Base-by-base conservation (phyloP, 2,888 invertebrate species). In the Colletes collaris region DNA sequence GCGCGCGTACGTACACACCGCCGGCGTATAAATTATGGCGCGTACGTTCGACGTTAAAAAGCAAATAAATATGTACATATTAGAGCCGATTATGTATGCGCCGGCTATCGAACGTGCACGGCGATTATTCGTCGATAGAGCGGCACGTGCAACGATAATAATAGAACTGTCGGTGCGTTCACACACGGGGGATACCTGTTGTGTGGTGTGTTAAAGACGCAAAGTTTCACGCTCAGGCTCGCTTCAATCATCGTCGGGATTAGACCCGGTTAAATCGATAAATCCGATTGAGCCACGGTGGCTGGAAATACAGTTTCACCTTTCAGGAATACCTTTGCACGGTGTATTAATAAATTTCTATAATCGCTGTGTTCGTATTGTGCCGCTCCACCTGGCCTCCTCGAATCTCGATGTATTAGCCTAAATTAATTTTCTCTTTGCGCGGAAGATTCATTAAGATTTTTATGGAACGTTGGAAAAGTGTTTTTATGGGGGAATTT, bases 131-230 rank as follows among this genome's bases (percentile, higher is more conserved):
- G 76, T 85, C 75, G 86, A 82, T 86, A 77, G 75, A 79, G 75
- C 73, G 89, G 89, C 89, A 89, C 89, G 87, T 89, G 89, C 83
- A 81, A 78, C 84, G 88, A 79, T 88, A 89, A 89, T 89, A 89
- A 89, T 89, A 89, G 89, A 84, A 81, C 81, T 83, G 81, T 88
- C 85, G 82, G 83, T 87, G 89, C 88, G 88, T 88, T 89, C 88
- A 82, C 84, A 85, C 81, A 83, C 86, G 82, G 79, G 78, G 81
- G 83, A 87, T 85, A 85, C 83, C 84, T 82, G 85, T 81, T 81
- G 81, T 81, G 64, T 81, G 68, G 69, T 69, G 76, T 40, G 69
- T 62, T 81, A 81, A 81, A 81, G 81, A 76, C 62, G 81, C 81
- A 62, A 76, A 81, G 76, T 81, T 81, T 81, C 76, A 76, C 72